A percentile compares a stretch with the other conserved stretches of the same genome.
phyloP scores from a whole-genome alignment of 2,888 invertebrate genomes.

The Diadegma fenestrale region DNA sequence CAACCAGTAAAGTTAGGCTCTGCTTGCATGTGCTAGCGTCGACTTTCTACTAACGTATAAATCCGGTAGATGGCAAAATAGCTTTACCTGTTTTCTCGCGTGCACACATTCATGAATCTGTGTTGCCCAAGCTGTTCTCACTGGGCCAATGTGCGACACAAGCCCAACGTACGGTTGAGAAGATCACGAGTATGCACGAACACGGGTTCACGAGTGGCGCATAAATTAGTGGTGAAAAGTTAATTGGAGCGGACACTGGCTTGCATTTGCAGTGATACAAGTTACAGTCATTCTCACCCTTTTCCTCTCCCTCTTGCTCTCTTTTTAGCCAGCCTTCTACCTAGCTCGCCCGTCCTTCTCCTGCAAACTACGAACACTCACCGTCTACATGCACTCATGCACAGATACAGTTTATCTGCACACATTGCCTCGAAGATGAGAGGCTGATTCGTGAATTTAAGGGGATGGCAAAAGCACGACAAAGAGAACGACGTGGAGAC shows the following conservation, averaged over 20 bases:
- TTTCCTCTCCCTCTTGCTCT: conserved; percentile 3
- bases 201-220: conserved; percentile 71
- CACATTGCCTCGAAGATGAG: conserved; percentile 18
- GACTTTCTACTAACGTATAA: conserved; percentile 7
- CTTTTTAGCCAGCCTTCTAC: conserved; percentile 19
- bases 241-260: conserved; percentile 84
- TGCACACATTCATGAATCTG: conserved; percentile 25
- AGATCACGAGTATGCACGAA: conserved; percentile 66
- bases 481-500: conserved; percentile 31
- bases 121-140: conserved; percentile 42
- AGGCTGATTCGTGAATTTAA: conserved; percentile 20
- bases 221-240: conserved; percentile 84
- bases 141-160: conserved; percentile 28
- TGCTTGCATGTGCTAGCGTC: conserved; percentile 19
- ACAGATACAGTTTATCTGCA: neutral
- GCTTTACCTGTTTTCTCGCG: conserved; percentile 39
- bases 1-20: conserved; percentile 43
- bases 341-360: conserved; percentile 19
- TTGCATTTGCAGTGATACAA: conserved; percentile 80
- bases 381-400: neutral
- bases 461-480: conserved; percentile 38
- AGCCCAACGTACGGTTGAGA: conserved; percentile 15
- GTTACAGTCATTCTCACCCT: conserved; percentile 75
- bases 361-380: neutral
- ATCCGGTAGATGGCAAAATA: conserved; percentile 37